A percentile compares a stretch with the other conserved stretches of the same genome.
phyloP scores from a whole-genome alignment of 1,140 invertebrate species.

The Musca domestica region DNA sequence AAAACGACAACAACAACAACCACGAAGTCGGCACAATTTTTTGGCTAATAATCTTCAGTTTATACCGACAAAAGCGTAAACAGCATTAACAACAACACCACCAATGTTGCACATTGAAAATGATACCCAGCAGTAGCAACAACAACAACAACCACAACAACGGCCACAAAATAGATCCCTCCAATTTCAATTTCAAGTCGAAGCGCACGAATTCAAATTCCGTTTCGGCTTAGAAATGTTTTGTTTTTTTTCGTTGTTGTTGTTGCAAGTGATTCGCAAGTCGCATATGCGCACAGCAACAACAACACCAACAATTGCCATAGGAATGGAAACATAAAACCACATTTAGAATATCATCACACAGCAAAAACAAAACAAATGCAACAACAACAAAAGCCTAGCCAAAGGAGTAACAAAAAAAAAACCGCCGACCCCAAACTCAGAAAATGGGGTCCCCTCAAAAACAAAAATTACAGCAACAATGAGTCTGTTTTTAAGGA shows the following conservation, averaged over 20 bases:
- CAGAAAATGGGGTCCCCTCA: too few species aligned
- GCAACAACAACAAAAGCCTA: too few species aligned
- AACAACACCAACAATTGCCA: not conserved
- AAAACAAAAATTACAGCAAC: not conserved
- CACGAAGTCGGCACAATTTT: conserved; percentile 16
- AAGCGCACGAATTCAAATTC: conserved; percentile 21
- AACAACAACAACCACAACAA: not conserved
- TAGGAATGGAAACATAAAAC: conserved; percentile 2
- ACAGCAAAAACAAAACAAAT: not conserved
- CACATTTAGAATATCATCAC: conserved; percentile 20
- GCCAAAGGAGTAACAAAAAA: too few species aligned
- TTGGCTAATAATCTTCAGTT: conserved; percentile 13
- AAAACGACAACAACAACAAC: not conserved
- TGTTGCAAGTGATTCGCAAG: conserved; percentile 9
- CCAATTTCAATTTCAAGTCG: conserved; percentile 20
- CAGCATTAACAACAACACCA: conserved; percentile 6
- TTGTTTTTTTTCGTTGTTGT: too few species aligned
- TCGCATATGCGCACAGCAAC: not conserved
- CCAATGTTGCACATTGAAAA: conserved; percentile 1
- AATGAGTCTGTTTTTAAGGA: conserved; percentile 8
- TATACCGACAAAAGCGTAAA: conserved; percentile 22
- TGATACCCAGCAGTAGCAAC: conserved; percentile 9
- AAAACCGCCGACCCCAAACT: too few species aligned
- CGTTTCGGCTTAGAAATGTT: conserved; percentile 8
- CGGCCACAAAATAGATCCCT: not conserved